Evolutionary conservation across 1,140 invertebrate genomes (phyloP).

Genomic region (Gonioctena quinquepunctata): DNA sequence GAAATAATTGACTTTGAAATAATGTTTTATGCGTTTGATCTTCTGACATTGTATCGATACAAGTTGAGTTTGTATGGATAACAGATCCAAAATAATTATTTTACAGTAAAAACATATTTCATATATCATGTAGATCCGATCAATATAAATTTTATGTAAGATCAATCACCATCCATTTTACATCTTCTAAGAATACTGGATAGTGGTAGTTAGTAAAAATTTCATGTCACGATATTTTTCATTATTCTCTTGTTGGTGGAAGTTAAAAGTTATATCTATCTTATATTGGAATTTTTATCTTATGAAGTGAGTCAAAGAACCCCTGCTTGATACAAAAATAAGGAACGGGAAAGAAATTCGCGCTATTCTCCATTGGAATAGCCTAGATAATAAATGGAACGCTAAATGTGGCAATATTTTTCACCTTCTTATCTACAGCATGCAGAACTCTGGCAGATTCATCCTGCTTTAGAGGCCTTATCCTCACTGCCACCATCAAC

Average conservation of each 20-base stretch:
- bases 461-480: constrained; percentile 48
- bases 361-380: neutral
- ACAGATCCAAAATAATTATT: too few species aligned
- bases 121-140: too few species aligned
- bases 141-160: too few species aligned
- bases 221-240: neutral
- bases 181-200: too few species aligned
- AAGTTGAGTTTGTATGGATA: too few species aligned
- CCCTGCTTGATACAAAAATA: too few species aligned
- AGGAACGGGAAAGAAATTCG: neutral
- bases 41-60: too few species aligned
- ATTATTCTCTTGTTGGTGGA: neutral
- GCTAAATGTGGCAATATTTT: neutral
- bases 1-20: too few species aligned
- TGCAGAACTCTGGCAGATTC: constrained; percentile 45
- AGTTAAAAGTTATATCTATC: neutral
- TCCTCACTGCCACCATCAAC: constrained; percentile 54
- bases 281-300: neutral
- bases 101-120: too few species aligned
- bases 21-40: too few species aligned
- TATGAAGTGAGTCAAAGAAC: neutral
- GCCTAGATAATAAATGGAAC: neutral
- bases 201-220: too few species aligned
- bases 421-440: constrained; percentile 48
- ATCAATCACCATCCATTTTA: too few species aligned